Base-by-base conservation (phyloP, 2,888 invertebrate species). In the Cheilosia impressa region DNA sequence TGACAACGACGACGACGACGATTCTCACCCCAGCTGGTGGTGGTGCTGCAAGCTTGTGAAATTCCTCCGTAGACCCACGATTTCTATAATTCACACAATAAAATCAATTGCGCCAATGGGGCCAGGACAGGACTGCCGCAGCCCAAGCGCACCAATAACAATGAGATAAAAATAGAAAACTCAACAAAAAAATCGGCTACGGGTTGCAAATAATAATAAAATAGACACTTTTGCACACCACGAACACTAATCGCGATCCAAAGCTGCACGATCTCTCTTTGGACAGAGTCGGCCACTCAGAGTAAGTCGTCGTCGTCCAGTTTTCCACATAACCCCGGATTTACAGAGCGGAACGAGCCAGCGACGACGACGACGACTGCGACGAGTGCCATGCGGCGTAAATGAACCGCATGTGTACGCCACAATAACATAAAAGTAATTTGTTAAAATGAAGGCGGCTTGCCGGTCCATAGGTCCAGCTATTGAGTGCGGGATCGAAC, bases 371-470 rank as follows among this genome's bases (percentile, higher is more conserved):
- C 55, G 27, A 65, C 66, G 17, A 55, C 53, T 5, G 22, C 60
- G 50, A 41, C 47, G 19, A 65, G 75, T 80, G 76, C 65, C 69
- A 76, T 71, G 85, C 72, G 66, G 81, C 58, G 66, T 72, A 85
- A 85, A 81, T 85, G 76, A 85, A 85, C 85, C 81, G 45, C 45
- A 71, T 85, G 76, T 81, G 85, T 85, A 81, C 63, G 76, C 76
- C 76, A 81, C 85, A 85, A 85, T 81, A 85, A 85, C 81, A 81
- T 77, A 72, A 81, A 73, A 81, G 85, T 85, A 85, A 85, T 85
- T 85, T 85, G 85, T 85, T 85, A 85, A 85, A 85, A 85, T 81
- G 85, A 85, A 85, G 85, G 85, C 81, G 85, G 85, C 76, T 81
- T 68, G 55, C 65, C 84, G 84, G 50, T 71, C 80, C 31, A 73